Base-by-base conservation (phyloP, 2,888 invertebrate genomes). In the Cynaeus angustus region DNA sequence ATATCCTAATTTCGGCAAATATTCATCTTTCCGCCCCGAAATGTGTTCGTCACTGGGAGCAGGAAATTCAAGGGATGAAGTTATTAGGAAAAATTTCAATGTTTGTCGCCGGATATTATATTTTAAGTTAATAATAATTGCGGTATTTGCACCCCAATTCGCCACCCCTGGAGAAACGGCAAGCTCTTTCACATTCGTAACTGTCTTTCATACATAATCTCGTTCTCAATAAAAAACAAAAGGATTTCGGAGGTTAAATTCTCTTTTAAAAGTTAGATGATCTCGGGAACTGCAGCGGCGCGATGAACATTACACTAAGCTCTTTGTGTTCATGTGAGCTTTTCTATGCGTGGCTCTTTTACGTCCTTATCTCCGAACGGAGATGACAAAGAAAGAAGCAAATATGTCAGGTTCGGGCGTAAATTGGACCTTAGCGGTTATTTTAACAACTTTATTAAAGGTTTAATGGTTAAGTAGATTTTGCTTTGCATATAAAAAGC, bases 71-170 rank as follows among this genome's bases (percentile, higher is more conserved):
- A 72, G 75, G 76, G 78, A 76, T 71, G 79, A 81, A 77, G 68
- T 77, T 76, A 82, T 84, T 83, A 82, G 78, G 79, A 82, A 82
- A 82, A 83, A 83, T 80, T 81, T 80, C 78, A 81, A 77, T 83
- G 84, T 84, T 84, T 84, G 83, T 82, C 83, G 80, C 80, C 82
- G 84, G 84, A 84, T 83, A 83, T 83, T 83, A 78, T 80, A 77
- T 79, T 76, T 76, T 80, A 82, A 82, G 77, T 79, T 78, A 78
- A 81, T 83, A 78, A 81, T 83, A 79, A 81, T 74, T 75, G 77
- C 74, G 73, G 74, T 73, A 52, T 71, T 72, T 68, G 28, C 66
- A 3, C 21, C 21, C 53, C 64, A 26, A 37, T 45, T 21, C 21
- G 41, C 1, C 37, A 12, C 10, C 16, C 16, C 14, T 4, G 10